Conservation (phyloP, 2,888 invertebrate genomes). For the Apoda limacodes region DNA sequence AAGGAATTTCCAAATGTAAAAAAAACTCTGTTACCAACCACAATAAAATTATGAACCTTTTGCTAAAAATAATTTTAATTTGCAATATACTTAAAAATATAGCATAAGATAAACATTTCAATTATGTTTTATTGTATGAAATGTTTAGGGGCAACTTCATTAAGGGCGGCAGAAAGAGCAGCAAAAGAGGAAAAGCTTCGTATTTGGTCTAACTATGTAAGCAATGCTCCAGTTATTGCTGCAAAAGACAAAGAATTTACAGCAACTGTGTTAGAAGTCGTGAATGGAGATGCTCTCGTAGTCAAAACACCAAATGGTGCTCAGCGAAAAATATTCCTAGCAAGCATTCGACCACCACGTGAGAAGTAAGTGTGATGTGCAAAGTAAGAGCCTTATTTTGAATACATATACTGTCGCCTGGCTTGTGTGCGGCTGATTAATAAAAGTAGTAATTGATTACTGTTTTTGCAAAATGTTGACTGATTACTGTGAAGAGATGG, state of each 20-base stretch:
- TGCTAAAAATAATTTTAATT: too few species aligned
- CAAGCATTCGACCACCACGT: slow-evolving; percentile 95
- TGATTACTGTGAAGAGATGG: too few species aligned
- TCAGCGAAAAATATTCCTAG: slow-evolving; percentile 92
- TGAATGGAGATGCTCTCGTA: slow-evolving; percentile 93
- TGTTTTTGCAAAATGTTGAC: too few species aligned
- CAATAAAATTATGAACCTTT: too few species aligned
- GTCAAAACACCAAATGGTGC: slow-evolving; percentile 84
- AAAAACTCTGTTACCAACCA: too few species aligned
- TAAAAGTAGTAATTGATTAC: too few species aligned
- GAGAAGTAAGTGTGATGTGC: slow-evolving; percentile 75
- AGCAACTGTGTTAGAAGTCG: slow-evolving; percentile 89
- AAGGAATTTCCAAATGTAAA: too few species aligned
- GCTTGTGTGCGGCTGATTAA: too few species aligned
- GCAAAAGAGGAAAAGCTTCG: slow-evolving; percentile 90
- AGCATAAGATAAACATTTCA: too few species aligned
- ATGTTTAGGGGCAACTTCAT: slow-evolving; percentile 76
- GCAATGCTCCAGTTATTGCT: slow-evolving; percentile 77
- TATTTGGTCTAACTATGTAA: slow-evolving; percentile 93
- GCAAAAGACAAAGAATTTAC: slow-evolving; percentile 85
- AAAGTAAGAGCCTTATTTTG: too few species aligned
- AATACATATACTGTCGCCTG: too few species aligned
- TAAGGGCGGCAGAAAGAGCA: slow-evolving; percentile 84
- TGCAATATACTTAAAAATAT: too few species aligned
- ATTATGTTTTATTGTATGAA: slow-evolving; percentile 2